Evolutionary conservation across 2,113 vertebrate genomes (phyloP).

Genomic region (Glaucidium brasilianum): DNA sequence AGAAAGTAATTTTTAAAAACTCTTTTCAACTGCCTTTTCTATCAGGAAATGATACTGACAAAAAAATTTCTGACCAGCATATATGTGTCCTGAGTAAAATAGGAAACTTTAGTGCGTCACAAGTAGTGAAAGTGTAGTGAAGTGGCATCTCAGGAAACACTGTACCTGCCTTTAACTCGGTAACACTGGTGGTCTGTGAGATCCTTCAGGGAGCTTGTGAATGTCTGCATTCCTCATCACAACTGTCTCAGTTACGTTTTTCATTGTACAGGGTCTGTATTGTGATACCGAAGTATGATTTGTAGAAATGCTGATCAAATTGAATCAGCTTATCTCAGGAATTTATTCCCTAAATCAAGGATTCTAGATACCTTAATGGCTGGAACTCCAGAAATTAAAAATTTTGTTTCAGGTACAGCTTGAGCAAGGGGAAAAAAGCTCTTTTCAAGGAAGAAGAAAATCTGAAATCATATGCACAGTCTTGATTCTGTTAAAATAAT

Average conservation of each 20-base stretch:
- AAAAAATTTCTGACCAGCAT: background rate
- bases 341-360: background rate
- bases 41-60: background rate
- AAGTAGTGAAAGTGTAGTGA: background rate
- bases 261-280: background rate
- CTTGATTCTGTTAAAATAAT: background rate
- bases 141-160: background rate
- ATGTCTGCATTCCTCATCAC: background rate
- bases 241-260: background rate
- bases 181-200: background rate
- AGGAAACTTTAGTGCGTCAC: background rate
- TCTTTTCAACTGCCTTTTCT: background rate
- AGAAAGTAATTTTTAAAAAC: background rate
- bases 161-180: background rate
- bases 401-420: background rate
- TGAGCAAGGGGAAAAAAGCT: background rate
- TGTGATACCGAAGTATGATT: background rate
- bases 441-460: background rate
- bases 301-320: background rate
- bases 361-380: background rate
- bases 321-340: background rate
- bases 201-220: background rate
- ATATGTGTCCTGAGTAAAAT: background rate
- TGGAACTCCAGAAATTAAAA: background rate
- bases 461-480: background rate